Percentiles rank a stretch among this genome's conserved stretches.
Conservation (phyloP, 2,797 vertebrate species). For the Mormyrops boulengeri region DNA sequence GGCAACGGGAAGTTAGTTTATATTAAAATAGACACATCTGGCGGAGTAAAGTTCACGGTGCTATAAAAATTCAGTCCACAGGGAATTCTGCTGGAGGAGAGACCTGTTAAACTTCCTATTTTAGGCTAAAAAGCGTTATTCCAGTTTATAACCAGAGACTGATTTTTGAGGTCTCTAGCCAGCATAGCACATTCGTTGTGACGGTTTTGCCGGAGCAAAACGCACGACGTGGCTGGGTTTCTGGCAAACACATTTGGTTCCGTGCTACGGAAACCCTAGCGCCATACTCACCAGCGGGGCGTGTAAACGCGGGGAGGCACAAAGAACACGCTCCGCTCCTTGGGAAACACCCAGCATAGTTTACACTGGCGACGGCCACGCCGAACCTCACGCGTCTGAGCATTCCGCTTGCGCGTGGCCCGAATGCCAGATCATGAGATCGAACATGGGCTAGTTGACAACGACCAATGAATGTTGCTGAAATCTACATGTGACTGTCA, state of each 20-base stretch:
- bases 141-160: neutral
- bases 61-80: neutral
- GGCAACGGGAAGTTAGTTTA: neutral
- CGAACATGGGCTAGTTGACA: neutral
- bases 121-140: neutral
- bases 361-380: neutral
- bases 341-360: neutral
- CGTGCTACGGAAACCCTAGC: neutral
- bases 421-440: neutral
- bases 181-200: neutral
- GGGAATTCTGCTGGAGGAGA: neutral
- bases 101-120: neutral
- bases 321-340: neutral
- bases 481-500: neutral
- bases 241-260: neutral
- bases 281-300: neutral
- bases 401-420: neutral
- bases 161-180: neutral
- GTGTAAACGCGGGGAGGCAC: neutral
- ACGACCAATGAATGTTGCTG: neutral
- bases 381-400: neutral
- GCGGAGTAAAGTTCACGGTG: neutral
- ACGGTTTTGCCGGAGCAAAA: neutral
- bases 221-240: neutral
- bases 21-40: constrained; percentile 15